Conservation (phyloP, 1,140 invertebrate species). For the Ylistrum balloti region DNA sequence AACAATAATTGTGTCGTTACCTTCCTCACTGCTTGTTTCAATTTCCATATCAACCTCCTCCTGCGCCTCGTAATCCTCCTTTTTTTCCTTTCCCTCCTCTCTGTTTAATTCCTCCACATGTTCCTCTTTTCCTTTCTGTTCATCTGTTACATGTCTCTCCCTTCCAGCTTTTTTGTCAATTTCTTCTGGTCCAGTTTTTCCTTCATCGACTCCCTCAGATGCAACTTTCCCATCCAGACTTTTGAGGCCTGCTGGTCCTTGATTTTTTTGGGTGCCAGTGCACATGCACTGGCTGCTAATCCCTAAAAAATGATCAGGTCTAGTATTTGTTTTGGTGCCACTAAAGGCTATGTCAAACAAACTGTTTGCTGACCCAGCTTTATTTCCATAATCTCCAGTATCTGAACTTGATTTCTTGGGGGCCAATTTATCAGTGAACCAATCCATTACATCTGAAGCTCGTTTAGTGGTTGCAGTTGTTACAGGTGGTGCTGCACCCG, state of each 20-base stretch:
- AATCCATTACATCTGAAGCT: constrained; percentile 54
- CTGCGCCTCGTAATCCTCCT: background rate
- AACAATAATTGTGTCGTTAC: background rate
- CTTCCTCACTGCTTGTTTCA: background rate
- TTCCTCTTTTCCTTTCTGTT: background rate
- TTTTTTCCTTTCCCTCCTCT: background rate
- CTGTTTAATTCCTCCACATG: background rate
- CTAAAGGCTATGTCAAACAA: constrained; percentile 43
- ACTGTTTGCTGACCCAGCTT: background rate
- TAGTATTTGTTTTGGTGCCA: constrained; percentile 5
- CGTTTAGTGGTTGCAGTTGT: background rate
- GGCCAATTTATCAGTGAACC: constrained; percentile 55
- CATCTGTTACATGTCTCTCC: background rate
- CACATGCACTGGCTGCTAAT: constrained; percentile 21
- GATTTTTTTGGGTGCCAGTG: constrained; percentile 2
- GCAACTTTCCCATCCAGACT: background rate
- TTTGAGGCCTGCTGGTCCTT: background rate
- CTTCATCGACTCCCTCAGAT: background rate
- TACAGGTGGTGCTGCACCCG: constrained; percentile 7
- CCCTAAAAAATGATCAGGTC: constrained; percentile 43
- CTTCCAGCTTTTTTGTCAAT: background rate
- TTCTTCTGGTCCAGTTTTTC: background rate
- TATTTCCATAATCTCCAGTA: background rate
- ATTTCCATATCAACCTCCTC: background rate
- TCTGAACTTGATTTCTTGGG: constrained; percentile 49